Conservation (phyloP, 1,140 invertebrate genomes). For the Choristoneura fumiferana region DNA sequence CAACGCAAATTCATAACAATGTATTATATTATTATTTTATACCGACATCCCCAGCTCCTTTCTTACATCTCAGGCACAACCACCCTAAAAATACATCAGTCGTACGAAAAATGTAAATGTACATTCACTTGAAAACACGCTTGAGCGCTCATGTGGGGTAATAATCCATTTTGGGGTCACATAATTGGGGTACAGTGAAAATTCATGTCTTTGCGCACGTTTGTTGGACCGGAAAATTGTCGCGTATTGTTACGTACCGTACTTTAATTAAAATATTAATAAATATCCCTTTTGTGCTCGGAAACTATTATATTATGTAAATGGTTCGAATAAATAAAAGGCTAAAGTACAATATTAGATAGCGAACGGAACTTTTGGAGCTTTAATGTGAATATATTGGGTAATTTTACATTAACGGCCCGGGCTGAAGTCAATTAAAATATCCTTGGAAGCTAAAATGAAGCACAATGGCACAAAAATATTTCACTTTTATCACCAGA, state of each 20-base stretch:
- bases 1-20: no score
- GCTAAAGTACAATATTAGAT: no score
- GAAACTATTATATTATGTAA: neutral
- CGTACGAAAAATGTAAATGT: conserved; percentile 15
- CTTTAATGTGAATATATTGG: no score
- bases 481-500: no score
- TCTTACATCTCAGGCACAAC: neutral
- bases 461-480: no score
- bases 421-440: no score
- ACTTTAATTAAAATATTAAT: conserved; percentile 15
- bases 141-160: conserved; percentile 18
- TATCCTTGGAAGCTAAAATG: no score
- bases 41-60: neutral
- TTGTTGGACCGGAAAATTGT: conserved; percentile 8
- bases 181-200: conserved; percentile 17
- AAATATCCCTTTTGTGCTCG: neutral
- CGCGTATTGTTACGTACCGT: conserved; percentile 3
- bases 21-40: no score
- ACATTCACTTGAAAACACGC: conserved; percentile 12
- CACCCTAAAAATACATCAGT: conserved; percentile 16
- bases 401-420: no score
- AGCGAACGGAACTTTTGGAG: no score
- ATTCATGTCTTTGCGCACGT: conserved; percentile 14
- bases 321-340: no score
- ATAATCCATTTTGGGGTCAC: conserved; percentile 18